A percentile compares a stretch with the other conserved stretches of the same genome.
These are phyloP conservation scores for Alethe diademata DNA, from an alignment of 2,113 vertebrate species.

Conservation along the genomic window DNA sequence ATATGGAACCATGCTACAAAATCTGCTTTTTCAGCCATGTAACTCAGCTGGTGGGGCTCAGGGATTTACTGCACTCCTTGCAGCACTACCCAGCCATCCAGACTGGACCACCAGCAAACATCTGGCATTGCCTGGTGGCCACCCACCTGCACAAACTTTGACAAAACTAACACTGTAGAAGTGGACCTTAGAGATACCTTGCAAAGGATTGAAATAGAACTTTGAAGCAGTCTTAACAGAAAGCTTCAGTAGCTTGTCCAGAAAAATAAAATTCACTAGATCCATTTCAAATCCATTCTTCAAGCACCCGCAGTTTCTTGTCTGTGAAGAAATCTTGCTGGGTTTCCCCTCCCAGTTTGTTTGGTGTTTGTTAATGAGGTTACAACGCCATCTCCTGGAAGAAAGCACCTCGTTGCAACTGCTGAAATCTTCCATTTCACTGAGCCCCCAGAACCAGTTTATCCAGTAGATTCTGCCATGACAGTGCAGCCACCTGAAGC, in stretches of 20 bases:
- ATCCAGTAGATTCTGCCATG: background rate
- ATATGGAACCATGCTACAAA: accelerated
- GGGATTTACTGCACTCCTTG: background rate
- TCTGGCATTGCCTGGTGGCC: accelerated
- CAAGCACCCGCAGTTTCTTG: background rate
- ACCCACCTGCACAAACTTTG: background rate
- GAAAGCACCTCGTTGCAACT: background rate
- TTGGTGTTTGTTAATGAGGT: slow-evolving; percentile 15
- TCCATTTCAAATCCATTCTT: background rate
- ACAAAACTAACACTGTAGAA: accelerated
- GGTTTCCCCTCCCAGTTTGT: accelerated
- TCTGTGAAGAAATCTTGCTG: accelerated
- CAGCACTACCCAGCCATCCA: background rate
- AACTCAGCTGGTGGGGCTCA: background rate
- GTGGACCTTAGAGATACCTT: background rate
- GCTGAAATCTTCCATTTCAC: background rate
- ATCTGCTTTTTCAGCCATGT: background rate
- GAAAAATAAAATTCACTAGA: background rate
- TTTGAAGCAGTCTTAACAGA: background rate
- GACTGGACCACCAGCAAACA: background rate
- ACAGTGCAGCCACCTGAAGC: background rate
- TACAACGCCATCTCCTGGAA: slow-evolving; percentile 75
- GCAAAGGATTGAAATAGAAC: background rate
- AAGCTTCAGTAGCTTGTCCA: background rate
- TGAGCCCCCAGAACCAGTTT: background rate